Conservation (phyloP, 1,140 invertebrate genomes). For the Penaeus indicus region DNA sequence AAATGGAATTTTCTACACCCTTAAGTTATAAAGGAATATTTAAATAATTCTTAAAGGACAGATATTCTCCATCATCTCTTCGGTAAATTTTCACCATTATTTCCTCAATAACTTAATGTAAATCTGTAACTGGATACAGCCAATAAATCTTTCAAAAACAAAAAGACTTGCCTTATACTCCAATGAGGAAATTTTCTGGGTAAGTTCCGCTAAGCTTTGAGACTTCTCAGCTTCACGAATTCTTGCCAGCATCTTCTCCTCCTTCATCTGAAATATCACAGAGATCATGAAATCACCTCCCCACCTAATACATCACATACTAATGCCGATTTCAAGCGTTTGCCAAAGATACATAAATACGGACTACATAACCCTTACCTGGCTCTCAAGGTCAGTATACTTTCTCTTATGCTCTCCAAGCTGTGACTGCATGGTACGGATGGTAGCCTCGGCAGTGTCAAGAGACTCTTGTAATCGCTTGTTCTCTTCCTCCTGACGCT, state of each 20-base stretch:
- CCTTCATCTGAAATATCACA: slow-evolving; percentile 80
- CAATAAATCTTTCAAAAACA: neutral
- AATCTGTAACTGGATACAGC: no score
- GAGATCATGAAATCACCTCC: neutral
- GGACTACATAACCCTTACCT: slow-evolving; percentile 70
- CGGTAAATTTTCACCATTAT: neutral
- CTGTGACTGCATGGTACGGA: slow-evolving; percentile 82
- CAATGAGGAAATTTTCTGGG: slow-evolving; percentile 92
- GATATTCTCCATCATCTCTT: neutral
- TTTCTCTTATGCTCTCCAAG: slow-evolving; percentile 89
- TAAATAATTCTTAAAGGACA: slow-evolving; percentile 3
- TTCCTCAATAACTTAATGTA: no score
- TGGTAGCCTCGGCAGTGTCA: slow-evolving; percentile 79
- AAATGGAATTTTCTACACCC: no score
- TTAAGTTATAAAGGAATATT: neutral
- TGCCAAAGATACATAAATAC: no score
- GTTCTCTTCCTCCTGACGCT: slow-evolving; percentile 93
- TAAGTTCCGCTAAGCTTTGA: slow-evolving; percentile 93
- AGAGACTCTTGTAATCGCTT: slow-evolving; percentile 84
- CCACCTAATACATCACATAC: no score
- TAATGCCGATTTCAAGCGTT: no score
- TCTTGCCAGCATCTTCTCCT: slow-evolving; percentile 93
- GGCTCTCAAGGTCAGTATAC: slow-evolving; percentile 88
- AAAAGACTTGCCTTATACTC: slow-evolving; percentile 84
- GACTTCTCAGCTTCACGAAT: slow-evolving; percentile 95